Evolutionary conservation across 1,140 invertebrate genomes (phyloP), one percentile per base, ranked within the genome.

Genomic region (Orussus abietinus): DNA sequence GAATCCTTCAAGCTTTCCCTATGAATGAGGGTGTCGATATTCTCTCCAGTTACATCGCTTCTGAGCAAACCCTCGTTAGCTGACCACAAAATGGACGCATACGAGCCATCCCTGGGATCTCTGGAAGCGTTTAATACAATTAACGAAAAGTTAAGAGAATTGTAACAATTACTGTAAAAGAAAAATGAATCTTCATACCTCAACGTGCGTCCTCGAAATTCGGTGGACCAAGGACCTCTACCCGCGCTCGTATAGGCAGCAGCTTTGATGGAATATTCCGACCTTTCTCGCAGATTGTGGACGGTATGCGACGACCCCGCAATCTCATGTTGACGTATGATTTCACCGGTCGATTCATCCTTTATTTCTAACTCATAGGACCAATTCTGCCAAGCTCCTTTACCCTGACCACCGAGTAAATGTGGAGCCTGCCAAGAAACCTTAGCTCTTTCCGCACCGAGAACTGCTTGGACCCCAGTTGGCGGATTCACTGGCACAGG

Each of bases 321-420:
- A 7, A 88, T 84, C 30, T 82, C 73, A 28, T 64, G 72, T 22
- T 72, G 65, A 50, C 53, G 72, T 13, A 74, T 69, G 5, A 64
- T 72, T 26, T 74, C 58, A 0, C 77, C 74, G 3, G 68, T 71
- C 2, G 74, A 59, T 42, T 77, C 75, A 46, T 85, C 79, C 45
- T 78, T 80, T 0, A 91, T 76, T 47, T 82, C 80, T 12, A 96
- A 71, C 58, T 88, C 82, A 64, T 92, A 96, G 1, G 77, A 80
- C 90, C 90, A 95, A 45, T 83, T 81, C 51, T 86, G 83, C 82
- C 88, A 93, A 0, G 90, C 85, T 1, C 83, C 84, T 31, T 79
- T 82, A 1, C 90, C 88, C 68, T 91, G 87, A 19, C 83, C 84
- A 6, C 83, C 83, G 9, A 92, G 62, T 1, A 84, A 63, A 56